A percentile compares a stretch with the other conserved stretches of the same genome.
phyloP scores from a whole-genome alignment of 2,888 invertebrate genomes.

The Strigamia maritima region DNA sequence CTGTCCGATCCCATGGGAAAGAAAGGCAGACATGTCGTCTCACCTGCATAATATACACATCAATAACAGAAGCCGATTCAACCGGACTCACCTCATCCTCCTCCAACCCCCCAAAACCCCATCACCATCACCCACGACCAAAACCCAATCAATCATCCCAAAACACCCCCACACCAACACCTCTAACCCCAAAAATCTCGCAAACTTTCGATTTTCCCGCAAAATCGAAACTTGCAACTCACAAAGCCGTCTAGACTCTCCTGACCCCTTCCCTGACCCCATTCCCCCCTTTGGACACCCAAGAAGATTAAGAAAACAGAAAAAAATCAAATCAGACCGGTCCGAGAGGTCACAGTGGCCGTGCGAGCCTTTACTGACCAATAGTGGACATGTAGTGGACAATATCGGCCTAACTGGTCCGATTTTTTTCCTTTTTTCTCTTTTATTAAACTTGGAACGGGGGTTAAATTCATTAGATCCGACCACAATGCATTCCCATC shows the following conservation, averaged over 20 bases:
- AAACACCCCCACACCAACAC: no score
- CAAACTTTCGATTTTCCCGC: neutral
- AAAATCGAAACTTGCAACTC: neutral
- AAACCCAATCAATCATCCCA: no score
- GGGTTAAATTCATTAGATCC: slow-evolving; percentile 18
- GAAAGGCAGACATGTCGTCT: neutral
- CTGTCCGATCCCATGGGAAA: slow-evolving; percentile 13
- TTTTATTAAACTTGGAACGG: neutral
- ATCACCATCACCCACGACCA: no score
- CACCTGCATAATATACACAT: slow-evolving; percentile 6
- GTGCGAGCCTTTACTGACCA: slow-evolving; percentile 18
- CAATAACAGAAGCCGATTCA: neutral
- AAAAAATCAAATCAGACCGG: slow-evolving; percentile 1
- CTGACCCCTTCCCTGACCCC: slow-evolving; percentile 10
- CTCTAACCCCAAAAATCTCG: no score
- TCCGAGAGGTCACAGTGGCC: slow-evolving; percentile 5
- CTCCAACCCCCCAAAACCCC: neutral
- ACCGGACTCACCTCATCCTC: neutral
- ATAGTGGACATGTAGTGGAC: slow-evolving; percentile 8
- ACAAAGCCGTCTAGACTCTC: neutral
- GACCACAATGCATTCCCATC: neutral
- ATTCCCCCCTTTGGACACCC: slow-evolving; percentile 7
- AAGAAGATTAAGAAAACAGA: neutral
- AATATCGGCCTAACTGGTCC: neutral
- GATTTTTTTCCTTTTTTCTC: neutral